A percentile compares a stretch with the other conserved stretches of the same genome.
These are phyloP conservation scores for Monomorium pharaonis DNA, from an alignment of 1,140 invertebrate genomes.

Conservation along the genomic window DNA sequence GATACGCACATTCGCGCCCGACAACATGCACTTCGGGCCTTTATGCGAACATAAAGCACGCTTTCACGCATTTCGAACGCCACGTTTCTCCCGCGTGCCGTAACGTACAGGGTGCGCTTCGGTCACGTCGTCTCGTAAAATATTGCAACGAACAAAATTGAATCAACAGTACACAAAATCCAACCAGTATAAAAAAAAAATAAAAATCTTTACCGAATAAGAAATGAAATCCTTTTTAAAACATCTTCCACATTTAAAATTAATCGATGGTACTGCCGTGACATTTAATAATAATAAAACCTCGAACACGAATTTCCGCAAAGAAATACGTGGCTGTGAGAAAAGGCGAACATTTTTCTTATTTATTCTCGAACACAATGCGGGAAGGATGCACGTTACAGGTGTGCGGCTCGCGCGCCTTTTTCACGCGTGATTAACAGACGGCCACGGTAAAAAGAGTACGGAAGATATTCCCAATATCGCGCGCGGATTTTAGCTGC, in stretches of 20 bases:
- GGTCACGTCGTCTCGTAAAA: background rate
- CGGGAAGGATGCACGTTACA: background rate
- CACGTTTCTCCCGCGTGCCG: slow-evolving; percentile 1
- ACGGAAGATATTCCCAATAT: slow-evolving; percentile 58
- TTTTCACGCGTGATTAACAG: slow-evolving; percentile 54
- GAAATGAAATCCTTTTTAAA: background rate
- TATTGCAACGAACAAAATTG: background rate
- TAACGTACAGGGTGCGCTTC: background rate
- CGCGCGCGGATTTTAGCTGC: background rate
- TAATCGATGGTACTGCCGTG: background rate
- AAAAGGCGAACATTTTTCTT: background rate
- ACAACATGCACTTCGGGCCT: slow-evolving; percentile 38
- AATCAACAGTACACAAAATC: background rate
- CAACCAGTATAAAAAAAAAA: background rate
- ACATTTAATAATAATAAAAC: background rate
- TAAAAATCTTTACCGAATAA: background rate
- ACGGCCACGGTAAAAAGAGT: slow-evolving; percentile 54
- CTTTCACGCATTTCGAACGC: slow-evolving; percentile 57
- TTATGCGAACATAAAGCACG: slow-evolving; percentile 58
- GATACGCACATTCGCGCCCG: slow-evolving; percentile 47
- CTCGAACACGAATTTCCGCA: background rate
- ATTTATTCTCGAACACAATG: slow-evolving; percentile 5
- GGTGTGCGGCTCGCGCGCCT: slow-evolving; percentile 8
- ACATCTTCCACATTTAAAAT: background rate
- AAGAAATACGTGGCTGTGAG: background rate